Evolutionary conservation across 2,113 vertebrate genomes (phyloP).

Genomic region (Etia nguti): DNA sequence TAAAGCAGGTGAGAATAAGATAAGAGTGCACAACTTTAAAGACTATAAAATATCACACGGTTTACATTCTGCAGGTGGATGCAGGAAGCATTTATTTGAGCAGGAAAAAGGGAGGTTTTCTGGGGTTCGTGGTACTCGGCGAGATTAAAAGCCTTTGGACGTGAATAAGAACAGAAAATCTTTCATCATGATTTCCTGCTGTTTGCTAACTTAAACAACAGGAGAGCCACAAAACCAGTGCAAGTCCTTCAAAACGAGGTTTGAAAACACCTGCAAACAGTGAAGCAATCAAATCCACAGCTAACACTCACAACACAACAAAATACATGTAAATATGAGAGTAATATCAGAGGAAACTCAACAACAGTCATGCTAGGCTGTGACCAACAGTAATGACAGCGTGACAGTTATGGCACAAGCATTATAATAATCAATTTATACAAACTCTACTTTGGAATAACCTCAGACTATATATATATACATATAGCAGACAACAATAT

Average conservation of each 20-base stretch:
- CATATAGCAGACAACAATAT: neutral
- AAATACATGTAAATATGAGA: neutral
- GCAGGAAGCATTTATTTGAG: conserved; percentile 39
- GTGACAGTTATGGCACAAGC: conserved; percentile 10
- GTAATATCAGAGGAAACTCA: neutral
- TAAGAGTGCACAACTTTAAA: neutral
- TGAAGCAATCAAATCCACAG: neutral
- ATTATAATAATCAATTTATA: neutral
- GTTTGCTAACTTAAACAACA: neutral
- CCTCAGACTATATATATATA: neutral
- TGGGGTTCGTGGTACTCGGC: neutral
- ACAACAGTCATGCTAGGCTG: neutral
- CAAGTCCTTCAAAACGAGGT: neutral
- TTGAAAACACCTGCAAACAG: neutral
- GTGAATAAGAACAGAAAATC: neutral
- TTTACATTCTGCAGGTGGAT: conserved; percentile 10
- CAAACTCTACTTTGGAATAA: conserved; percentile 8
- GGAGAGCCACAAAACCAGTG: neutral
- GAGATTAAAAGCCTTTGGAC: neutral
- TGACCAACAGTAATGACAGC: conserved; percentile 30
- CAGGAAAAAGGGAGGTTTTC: neutral
- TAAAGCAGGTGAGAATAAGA: neutral
- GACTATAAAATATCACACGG: neutral
- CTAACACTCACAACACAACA: neutral
- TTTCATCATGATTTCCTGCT: neutral